phyloP scores from a whole-genome alignment of 2,113 vertebrate species.

The Notechis scutatus region DNA sequence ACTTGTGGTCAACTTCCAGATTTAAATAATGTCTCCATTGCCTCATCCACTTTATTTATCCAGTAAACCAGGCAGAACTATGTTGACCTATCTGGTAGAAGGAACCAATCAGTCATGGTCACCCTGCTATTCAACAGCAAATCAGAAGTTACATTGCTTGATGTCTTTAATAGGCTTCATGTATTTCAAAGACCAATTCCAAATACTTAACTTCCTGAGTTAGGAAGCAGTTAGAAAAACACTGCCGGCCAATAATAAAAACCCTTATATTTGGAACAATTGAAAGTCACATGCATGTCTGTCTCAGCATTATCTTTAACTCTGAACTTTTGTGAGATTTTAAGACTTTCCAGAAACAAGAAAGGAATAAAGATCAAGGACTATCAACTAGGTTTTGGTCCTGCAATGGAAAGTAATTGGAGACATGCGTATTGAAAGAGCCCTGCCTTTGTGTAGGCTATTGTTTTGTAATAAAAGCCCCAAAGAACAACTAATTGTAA shows the following conservation, averaged over 20 bases:
- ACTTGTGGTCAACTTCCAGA: background rate
- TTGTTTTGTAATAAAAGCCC: conserved; percentile 9
- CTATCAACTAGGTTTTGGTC: conserved; percentile 41
- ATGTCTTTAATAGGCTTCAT: background rate
- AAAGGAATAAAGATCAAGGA: background rate
- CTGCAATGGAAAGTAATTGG: background rate
- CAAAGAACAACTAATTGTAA: background rate
- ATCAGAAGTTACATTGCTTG: background rate
- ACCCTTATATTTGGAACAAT: background rate
- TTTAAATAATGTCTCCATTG: background rate
- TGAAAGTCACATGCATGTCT: background rate
- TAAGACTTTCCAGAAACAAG: conserved; percentile 9
- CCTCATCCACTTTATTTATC: background rate
- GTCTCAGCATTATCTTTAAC: background rate
- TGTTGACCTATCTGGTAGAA: background rate
- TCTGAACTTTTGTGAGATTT: background rate
- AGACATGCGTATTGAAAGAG: fast-evolving
- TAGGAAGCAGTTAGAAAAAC: background rate
- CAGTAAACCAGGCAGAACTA: background rate
- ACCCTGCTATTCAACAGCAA: background rate
- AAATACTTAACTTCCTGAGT: background rate
- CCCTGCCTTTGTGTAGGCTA: background rate
- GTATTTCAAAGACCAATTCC: background rate
- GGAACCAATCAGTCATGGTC: background rate
- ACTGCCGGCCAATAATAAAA: background rate